Evolutionary conservation across 2,797 vertebrate species (phyloP).

Genomic region (Diglossa cyanea): DNA sequence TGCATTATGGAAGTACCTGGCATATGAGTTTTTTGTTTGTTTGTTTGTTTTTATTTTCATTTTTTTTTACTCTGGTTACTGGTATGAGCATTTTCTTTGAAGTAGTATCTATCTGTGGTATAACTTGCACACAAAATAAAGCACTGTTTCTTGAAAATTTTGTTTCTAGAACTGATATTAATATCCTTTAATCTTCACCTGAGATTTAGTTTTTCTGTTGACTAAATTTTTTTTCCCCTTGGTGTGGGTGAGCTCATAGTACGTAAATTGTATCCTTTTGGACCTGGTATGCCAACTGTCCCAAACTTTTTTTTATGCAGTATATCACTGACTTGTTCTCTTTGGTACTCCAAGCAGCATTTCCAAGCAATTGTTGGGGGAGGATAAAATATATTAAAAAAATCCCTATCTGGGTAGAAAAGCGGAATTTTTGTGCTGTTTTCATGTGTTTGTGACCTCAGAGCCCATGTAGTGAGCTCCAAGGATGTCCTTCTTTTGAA

Average conservation of each 20-base stretch:
- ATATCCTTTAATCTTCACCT: background rate
- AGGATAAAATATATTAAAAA: background rate
- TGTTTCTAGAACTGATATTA: background rate
- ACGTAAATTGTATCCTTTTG: background rate
- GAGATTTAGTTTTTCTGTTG: background rate
- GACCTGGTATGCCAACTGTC: background rate
- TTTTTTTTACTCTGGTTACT: background rate
- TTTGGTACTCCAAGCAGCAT: background rate
- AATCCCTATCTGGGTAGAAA: background rate
- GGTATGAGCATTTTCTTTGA: background rate
- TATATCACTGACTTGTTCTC: background rate
- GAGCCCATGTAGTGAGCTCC: background rate
- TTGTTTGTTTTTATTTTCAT: fast-evolving
- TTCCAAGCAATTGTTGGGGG: background rate
- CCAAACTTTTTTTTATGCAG: background rate
- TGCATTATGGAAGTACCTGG: background rate
- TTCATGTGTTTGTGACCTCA: background rate
- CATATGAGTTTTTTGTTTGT: background rate
- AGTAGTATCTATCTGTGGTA: background rate
- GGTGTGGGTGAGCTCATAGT: background rate
- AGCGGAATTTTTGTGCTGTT: background rate
- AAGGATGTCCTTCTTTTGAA: background rate
- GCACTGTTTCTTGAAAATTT: background rate
- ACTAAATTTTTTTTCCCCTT: background rate
- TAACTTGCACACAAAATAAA: background rate